phyloP scores from a whole-genome alignment of 1,140 invertebrate genomes.

The Eufriesea mexicana region DNA sequence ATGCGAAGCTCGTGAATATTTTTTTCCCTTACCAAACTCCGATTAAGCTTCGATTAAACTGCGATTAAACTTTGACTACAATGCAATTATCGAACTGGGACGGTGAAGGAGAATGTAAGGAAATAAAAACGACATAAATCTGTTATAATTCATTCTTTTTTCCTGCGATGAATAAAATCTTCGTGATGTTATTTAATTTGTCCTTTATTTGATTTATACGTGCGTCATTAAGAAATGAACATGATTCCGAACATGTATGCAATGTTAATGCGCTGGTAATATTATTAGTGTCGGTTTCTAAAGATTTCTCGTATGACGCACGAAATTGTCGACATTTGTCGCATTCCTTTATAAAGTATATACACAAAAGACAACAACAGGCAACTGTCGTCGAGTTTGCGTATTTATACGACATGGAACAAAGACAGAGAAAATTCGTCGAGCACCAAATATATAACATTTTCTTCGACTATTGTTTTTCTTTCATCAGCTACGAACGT shows the following conservation, averaged over 20 bases:
- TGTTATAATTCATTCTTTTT: not conserved
- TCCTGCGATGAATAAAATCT: slow-evolving; percentile 6
- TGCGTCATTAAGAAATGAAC: slow-evolving; percentile 55
- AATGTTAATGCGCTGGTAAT: not conserved
- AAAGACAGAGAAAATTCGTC: not conserved
- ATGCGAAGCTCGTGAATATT: too few relatives aligned
- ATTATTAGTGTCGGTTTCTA: not conserved
- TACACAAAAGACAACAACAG: not conserved
- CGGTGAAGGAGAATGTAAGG: not conserved
- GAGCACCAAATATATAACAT: not conserved
- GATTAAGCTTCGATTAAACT: too few relatives aligned
- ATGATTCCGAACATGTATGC: slow-evolving; percentile 3
- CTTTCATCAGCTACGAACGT: not conserved
- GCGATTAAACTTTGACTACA: too few relatives aligned
- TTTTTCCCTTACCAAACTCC: too few relatives aligned
- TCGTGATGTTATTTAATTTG: slow-evolving; percentile 20
- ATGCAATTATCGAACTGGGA: too few relatives aligned
- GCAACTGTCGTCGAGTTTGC: not conserved
- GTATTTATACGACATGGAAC: not conserved
- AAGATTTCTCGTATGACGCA: slow-evolving; percentile 2
- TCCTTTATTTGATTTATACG: slow-evolving; percentile 49
- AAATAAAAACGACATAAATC: not conserved
- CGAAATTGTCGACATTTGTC: not conserved
- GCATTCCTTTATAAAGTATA: not conserved
- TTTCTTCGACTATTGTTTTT: not conserved